Conservation (phyloP, 1,140 invertebrate species). For the Sycophila sp. region DNA sequence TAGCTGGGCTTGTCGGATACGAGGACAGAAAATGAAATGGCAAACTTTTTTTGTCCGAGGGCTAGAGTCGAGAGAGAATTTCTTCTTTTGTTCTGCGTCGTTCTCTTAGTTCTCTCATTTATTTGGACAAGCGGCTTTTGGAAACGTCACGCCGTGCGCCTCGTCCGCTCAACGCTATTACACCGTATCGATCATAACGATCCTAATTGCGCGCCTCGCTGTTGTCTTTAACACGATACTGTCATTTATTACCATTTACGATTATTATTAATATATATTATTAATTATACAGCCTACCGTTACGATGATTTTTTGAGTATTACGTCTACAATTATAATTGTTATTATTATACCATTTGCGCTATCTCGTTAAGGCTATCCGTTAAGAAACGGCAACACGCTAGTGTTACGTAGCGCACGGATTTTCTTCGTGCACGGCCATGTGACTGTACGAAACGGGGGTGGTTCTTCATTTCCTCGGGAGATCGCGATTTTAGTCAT, state of each 20-base stretch:
- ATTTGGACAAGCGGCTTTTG: too few relatives aligned
- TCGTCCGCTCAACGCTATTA: conserved; percentile 35
- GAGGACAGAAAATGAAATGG: not conserved
- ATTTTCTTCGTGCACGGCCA: conserved; percentile 33
- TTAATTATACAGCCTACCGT: conserved; percentile 49
- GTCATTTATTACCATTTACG: conserved; percentile 47
- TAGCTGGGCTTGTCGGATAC: not conserved
- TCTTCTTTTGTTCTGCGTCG: conserved; percentile 31
- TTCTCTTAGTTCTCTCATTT: not conserved
- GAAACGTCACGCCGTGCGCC: conserved; percentile 28
- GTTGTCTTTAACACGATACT: conserved; percentile 43
- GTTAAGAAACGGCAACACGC: conserved; percentile 46
- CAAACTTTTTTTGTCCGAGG: too few relatives aligned
- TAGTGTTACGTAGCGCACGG: conserved; percentile 39
- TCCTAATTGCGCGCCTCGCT: conserved; percentile 42
- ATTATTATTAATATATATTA: conserved; percentile 40
- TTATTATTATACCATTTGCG: conserved; percentile 52
- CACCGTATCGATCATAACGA: conserved; percentile 32
- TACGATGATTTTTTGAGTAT: conserved; percentile 59
- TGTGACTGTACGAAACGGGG: conserved; percentile 30
- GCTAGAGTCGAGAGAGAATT: too few relatives aligned
- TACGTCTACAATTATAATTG: conserved; percentile 54
- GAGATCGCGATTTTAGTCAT: conserved; percentile 41
- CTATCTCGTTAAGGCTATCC: conserved; percentile 50
- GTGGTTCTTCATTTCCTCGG: conserved; percentile 45